phyloP scores from a whole-genome alignment of 2,888 invertebrate genomes.

The Drosophila paramelanica region DNA sequence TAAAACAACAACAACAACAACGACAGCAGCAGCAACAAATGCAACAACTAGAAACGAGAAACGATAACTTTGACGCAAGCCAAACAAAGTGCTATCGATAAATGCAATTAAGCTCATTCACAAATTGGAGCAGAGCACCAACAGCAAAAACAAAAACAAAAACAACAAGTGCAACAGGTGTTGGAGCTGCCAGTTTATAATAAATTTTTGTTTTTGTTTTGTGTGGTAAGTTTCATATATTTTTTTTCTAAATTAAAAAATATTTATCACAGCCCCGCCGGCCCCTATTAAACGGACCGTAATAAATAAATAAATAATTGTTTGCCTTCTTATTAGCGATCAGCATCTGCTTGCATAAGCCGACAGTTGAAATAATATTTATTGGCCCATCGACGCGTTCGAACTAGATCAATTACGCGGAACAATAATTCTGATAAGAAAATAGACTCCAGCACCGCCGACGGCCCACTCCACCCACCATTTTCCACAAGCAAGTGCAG shows the following conservation, averaged over 20 bases:
- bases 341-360: constrained; percentile 57
- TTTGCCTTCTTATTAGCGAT: constrained; percentile 59
- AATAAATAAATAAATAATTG: constrained; percentile 23
- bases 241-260: constrained; percentile 11
- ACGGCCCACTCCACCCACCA: background rate
- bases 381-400: constrained; percentile 31
- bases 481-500: constrained; percentile 7
- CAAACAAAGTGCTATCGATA: constrained; percentile 74
- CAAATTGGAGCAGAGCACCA: constrained; percentile 56
- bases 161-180: constrained; percentile 58
- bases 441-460: background rate
- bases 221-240: constrained; percentile 55
- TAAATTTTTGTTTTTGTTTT: constrained; percentile 23
- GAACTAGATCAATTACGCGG: constrained; percentile 72
- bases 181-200: constrained; percentile 42
- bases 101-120: constrained; percentile 69
- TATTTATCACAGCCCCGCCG: constrained; percentile 9
- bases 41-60: constrained; percentile 51
- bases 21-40: constrained; percentile 19
- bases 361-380: constrained; percentile 66
- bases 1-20: constrained; percentile 57
- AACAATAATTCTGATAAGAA: constrained; percentile 63
- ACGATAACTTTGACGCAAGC: constrained; percentile 66
- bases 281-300: background rate
- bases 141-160: constrained; percentile 29